A percentile compares a stretch with the other conserved stretches of the same genome.
Evolutionary conservation across 1,140 invertebrate genomes (phyloP).

Genomic region (Calycopis cecrops): DNA sequence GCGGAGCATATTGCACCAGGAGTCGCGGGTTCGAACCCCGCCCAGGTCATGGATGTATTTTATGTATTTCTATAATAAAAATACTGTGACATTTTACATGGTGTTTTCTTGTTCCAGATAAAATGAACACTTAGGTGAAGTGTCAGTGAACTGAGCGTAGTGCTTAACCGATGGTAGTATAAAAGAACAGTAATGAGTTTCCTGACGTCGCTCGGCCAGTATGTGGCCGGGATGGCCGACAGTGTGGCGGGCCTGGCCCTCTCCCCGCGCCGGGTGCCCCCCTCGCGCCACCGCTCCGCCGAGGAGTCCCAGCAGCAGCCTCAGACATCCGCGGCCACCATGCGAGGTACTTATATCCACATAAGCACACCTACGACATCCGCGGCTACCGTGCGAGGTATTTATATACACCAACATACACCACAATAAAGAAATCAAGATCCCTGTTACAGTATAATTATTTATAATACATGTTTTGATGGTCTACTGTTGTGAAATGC

Average conservation of each 20-base stretch:
- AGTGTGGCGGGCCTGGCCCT: slow-evolving; percentile 85
- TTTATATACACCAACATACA: no score
- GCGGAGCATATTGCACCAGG: no score
- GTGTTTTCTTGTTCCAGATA: slow-evolving; percentile 25
- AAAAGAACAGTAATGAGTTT: slow-evolving; percentile 81
- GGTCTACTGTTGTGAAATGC: slow-evolving; percentile 38
- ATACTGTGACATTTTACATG: not conserved
- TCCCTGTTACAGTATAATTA: slow-evolving; percentile 75
- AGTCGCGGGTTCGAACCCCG: no score
- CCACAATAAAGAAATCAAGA: slow-evolving; percentile 91
- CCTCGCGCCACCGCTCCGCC: slow-evolving; percentile 80
- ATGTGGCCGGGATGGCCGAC: slow-evolving; percentile 82
- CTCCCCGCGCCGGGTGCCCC: slow-evolving; percentile 85
- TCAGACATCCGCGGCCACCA: slow-evolving; percentile 55
- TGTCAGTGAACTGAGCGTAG: not conserved
- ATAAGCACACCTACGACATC: no score
- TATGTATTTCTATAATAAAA: not conserved
- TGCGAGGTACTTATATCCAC: slow-evolving; percentile 44
- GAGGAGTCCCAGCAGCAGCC: slow-evolving; percentile 62
- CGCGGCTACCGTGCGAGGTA: no score
- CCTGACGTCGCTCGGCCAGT: slow-evolving; percentile 87
- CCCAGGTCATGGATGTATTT: not conserved
- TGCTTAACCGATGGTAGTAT: not conserved
- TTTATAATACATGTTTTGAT: slow-evolving; percentile 25
- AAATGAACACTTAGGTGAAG: not conserved